Conservation (phyloP, 2,888 invertebrate species). For the Nomada goodeniana region DNA sequence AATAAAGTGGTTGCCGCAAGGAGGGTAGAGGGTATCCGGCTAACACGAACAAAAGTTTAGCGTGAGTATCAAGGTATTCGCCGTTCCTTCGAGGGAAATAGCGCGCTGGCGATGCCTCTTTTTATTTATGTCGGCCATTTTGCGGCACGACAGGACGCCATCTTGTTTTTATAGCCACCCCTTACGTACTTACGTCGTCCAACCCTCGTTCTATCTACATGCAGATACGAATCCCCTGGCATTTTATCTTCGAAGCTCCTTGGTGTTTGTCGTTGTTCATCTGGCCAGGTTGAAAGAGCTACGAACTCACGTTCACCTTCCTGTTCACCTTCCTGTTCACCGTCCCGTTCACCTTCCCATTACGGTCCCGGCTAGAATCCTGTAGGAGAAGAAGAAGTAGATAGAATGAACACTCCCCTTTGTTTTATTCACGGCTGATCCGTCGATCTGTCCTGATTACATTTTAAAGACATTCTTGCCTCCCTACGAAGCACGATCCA, state of each 20-base stretch:
- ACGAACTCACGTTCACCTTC: constrained; percentile 24
- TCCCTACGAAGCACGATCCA: constrained; percentile 17
- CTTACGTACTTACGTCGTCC: constrained; percentile 26
- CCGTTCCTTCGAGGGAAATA: constrained; percentile 31
- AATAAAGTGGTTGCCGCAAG: neutral
- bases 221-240: constrained; percentile 73
- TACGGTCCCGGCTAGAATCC: constrained; percentile 18
- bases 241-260: constrained; percentile 62
- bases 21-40: constrained; percentile 9
- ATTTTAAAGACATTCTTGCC: constrained; percentile 58
- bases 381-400: neutral
- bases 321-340: no score
- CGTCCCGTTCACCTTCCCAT: neutral
- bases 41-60: constrained; percentile 36
- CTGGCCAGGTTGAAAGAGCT: constrained; percentile 54
- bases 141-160: constrained; percentile 77
- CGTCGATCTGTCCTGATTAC: constrained; percentile 66
- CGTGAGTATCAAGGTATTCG: constrained; percentile 37
- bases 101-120: constrained; percentile 37
- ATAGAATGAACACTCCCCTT: constrained; percentile 16
- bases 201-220: constrained; percentile 58
- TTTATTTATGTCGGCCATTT: constrained; percentile 82
- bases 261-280: constrained; percentile 63
- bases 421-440: constrained; percentile 69
- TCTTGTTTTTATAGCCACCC: constrained; percentile 81